Evolutionary conservation across 2,888 invertebrate genomes (phyloP), one percentile per base, ranked within the genome.

Genomic region (Trichogramma evanescens): DNA sequence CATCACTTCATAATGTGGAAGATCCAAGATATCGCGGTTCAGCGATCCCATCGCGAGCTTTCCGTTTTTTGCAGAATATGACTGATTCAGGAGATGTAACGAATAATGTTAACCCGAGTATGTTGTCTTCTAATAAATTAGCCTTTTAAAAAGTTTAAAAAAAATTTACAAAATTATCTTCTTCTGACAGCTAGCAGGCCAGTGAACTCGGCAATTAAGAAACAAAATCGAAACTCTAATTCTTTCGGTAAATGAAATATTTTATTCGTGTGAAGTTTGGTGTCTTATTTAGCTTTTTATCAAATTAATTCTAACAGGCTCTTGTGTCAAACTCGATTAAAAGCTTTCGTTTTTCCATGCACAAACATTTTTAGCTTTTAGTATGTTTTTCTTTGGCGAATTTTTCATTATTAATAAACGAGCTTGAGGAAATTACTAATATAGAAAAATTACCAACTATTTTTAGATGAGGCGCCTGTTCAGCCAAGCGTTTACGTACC

Each of bases 1-100:
- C 73, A 65, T 82, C 78, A 68, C 78, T 83, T 58, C 83, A 84
- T 72, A 80, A 80, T 69, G 83, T 82, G 70, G 80, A 81, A 67
- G 84, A 86, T 72, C 85, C 85, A 51, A 79, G 85, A 71, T 85
- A 84, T 76, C 81, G 83, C 61, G 84, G 85, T 50, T 80, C 83
- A 43, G 81, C 83, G 65, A 87, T 87, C 70, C 87, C 87, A 9
- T 87, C 87, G 51, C 83, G 85, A 72, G 85, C 87, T 66, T 88
- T 88, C 77, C 82, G 84, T 70, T 82, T 83, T 67, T 80, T 89
- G 66, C 87, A 88, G 75, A 82, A 80, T 65, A 85, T 86, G 83
- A 86, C 86, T 41, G 83, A 82, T 54, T 75, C 75, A 65, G 78
- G 74, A 44, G 77, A 76, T 58, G 67, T 68, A 9, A 55, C 71